Base-by-base conservation (phyloP, 2,113 vertebrate species). In the Sinocyclocheilus grahami region DNA sequence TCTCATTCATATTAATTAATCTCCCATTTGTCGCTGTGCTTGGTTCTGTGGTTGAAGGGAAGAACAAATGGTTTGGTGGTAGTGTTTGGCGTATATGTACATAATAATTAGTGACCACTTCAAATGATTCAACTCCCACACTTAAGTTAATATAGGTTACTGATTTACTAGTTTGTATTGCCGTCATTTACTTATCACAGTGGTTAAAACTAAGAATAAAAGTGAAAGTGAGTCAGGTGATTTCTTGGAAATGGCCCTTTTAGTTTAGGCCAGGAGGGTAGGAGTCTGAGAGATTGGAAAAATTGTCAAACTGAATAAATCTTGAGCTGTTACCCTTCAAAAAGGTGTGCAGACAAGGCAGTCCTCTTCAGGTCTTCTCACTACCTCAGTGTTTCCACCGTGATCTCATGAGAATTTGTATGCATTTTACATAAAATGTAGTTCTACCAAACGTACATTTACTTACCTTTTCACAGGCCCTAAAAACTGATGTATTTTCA, bases 91-190 rank as follows among this genome's bases (percentile, higher is more conserved):
- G 18, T 82, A 60, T 24, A 81, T n/a, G 42, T 13, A 81, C 42
- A 42, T 80, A 55, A 82, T 65, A 22, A 9, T 60, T 53, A 86
- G 53, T 46, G 83, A 76, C 63, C 67, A 76, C 74, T 82, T 79
- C n/a, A 55, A 83, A 42, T 62, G 22, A 75, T 80, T 87, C 80
- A 37, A 46, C 77, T 22, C 82, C 71, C 69, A 20, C 77, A 77
- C 69, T 84, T 81, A 62, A 84, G 27, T 42, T 82, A 75, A 84
- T 84, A 89, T 71, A 87, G 65, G 86, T 89, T 74, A 89, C 79
- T 69, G 51, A 87, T 89, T 89, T 72, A 89, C 88, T 85, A 30
- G 24, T 78, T 65, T 67, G 78, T 53, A 85, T 85, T 78, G 60
- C 76, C 51, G 33, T 46, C 76, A 84, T 67, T 16, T 39, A 30